phyloP scores from a whole-genome alignment of 2,888 invertebrate species.

The Harpalus rufipes region DNA sequence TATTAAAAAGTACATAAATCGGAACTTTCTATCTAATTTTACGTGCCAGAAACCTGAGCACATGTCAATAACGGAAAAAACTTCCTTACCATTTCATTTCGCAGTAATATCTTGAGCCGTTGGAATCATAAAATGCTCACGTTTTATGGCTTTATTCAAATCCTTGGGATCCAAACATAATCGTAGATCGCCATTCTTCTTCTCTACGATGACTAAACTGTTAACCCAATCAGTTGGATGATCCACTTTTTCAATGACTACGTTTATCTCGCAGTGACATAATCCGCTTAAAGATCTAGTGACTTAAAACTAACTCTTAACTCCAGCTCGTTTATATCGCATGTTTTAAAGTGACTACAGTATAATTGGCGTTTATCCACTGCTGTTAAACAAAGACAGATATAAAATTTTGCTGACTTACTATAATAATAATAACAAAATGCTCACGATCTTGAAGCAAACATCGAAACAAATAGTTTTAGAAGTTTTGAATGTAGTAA shows the following conservation, averaged over 20 bases:
- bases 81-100: neutral
- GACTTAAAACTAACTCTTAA: too few relatives aligned
- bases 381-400: too few relatives aligned
- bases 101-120: conserved; percentile 64
- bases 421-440: too few relatives aligned
- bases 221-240: conserved; percentile 67
- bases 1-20: conserved; percentile 67
- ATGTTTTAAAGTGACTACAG: too few relatives aligned
- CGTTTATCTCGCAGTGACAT: too few relatives aligned
- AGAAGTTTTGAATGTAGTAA: too few relatives aligned
- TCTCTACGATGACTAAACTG: conserved; percentile 65
- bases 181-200: conserved; percentile 57
- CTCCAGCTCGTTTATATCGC: too few relatives aligned
- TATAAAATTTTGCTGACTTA: too few relatives aligned
- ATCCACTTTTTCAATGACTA: conserved; percentile 63
- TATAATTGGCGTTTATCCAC: too few relatives aligned
- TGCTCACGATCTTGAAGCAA: too few relatives aligned
- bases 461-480: too few relatives aligned
- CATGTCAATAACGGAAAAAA: conserved; percentile 44
- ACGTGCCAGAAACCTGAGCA: conserved; percentile 69
- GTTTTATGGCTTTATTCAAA: conserved; percentile 65
- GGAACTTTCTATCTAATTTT: conserved; percentile 58
- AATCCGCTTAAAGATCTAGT: too few relatives aligned
- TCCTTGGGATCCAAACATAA: conserved; percentile 67
- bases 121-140: conserved; percentile 66